phyloP scores from a whole-genome alignment of 2,888 invertebrate species.

The Podotricha telesiphe region DNA sequence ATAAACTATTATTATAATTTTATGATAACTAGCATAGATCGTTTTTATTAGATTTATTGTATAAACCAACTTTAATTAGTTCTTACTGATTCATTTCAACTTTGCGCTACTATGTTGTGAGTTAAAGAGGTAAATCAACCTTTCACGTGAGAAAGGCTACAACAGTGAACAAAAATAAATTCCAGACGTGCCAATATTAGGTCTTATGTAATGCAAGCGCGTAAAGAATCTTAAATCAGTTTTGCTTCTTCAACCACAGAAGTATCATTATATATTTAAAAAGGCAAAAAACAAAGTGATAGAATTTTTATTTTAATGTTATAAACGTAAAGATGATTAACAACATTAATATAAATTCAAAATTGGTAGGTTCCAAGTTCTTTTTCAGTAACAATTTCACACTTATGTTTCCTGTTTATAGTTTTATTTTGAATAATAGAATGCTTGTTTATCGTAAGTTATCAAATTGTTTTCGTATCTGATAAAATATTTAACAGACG shows the following conservation, averaged over 20 bases:
- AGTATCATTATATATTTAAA: background rate
- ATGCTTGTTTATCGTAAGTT: slow-evolving; percentile 15
- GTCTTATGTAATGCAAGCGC: slow-evolving; percentile 26
- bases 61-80: background rate
- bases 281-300: background rate
- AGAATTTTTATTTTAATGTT: background rate
- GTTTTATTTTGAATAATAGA: background rate
- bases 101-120: background rate
- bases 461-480: slow-evolving; percentile 23
- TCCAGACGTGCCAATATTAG: slow-evolving; percentile 13
- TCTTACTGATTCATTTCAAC: background rate
- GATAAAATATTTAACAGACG: slow-evolving; percentile 29
- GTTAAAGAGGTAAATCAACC: background rate
- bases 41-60: background rate
- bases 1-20: background rate
- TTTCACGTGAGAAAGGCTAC: slow-evolving; percentile 11
- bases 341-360: slow-evolving; percentile 5
- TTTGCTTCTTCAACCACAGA: slow-evolving; percentile 9
- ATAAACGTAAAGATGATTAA: slow-evolving; percentile 9
- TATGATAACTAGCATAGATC: background rate
- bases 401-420: background rate
- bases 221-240: slow-evolving; percentile 25
- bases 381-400: background rate
- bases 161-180: slow-evolving; percentile 27
- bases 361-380: slow-evolving; percentile 7